Conservation (phyloP, 2,888 invertebrate genomes). For the Aporophyla nigra region DNA sequence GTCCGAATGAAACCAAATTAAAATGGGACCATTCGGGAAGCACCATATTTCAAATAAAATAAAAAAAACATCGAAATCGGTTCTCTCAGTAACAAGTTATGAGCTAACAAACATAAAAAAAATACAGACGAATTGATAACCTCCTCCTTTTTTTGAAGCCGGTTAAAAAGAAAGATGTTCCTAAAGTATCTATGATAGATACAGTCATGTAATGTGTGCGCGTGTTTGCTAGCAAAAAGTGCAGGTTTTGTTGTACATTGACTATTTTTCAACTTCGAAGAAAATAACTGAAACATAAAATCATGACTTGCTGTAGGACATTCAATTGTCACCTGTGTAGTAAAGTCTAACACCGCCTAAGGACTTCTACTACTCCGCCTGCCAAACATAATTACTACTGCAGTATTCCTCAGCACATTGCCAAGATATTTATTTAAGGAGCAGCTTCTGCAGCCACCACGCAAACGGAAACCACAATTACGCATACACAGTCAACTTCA, state of each 20-base stretch:
- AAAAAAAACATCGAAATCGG: too few species aligned
- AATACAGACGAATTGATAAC: too few species aligned
- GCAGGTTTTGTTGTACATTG: not conserved
- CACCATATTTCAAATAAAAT: too few species aligned
- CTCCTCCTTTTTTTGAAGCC: too few species aligned
- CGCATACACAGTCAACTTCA: conserved; percentile 56
- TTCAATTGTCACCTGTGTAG: not conserved
- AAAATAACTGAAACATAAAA: not conserved
- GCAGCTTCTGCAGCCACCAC: not conserved
- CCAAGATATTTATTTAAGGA: conserved; percentile 46
- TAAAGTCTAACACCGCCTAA: not conserved
- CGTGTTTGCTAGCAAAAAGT: not conserved
- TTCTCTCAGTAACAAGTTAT: too few species aligned
- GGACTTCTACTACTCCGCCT: not conserved
- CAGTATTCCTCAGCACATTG: conserved; percentile 22
- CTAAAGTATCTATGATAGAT: too few species aligned
- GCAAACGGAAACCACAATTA: conserved; percentile 53
- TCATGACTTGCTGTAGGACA: not conserved
- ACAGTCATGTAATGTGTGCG: too few species aligned
- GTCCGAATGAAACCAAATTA: too few species aligned
- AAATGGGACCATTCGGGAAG: too few species aligned
- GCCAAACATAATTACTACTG: not conserved
- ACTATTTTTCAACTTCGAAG: not conserved
- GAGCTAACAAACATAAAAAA: too few species aligned
- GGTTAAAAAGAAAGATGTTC: too few species aligned